These are phyloP conservation scores for Scopus umbretta DNA, from an alignment of 2,113 vertebrate species.

Conservation along the genomic window DNA sequence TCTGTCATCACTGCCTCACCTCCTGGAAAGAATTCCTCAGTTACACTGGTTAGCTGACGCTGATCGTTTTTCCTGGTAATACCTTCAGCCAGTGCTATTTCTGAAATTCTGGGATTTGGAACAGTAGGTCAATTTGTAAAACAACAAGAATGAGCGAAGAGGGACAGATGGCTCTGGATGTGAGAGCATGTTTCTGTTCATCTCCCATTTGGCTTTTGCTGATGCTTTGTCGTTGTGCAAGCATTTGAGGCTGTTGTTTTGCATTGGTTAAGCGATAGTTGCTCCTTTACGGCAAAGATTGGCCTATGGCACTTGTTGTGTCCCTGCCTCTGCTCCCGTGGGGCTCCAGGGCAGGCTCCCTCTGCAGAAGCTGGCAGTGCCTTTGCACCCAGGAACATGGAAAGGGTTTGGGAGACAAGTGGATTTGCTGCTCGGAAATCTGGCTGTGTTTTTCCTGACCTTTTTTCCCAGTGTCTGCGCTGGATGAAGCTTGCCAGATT, in stretches of 20 bases:
- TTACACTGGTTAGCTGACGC: neutral
- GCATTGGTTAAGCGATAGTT: neutral
- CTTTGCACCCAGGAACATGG: neutral
- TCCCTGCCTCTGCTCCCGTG: neutral
- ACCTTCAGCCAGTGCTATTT: constrained; percentile 32
- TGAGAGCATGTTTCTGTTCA: neutral
- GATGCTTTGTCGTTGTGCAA: neutral
- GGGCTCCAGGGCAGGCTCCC: neutral
- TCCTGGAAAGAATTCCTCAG: constrained; percentile 7
- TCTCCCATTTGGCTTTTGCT: constrained; percentile 40
- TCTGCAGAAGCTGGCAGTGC: neutral
- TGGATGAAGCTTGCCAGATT: neutral
- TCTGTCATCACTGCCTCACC: constrained; percentile 1
- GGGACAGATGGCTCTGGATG: constrained; percentile 54
- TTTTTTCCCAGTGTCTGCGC: neutral
- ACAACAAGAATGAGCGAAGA: neutral
- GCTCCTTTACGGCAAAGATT: neutral
- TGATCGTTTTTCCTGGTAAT: constrained; percentile 14
- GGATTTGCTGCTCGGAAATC: neutral
- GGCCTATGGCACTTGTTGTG: neutral
- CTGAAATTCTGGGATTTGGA: constrained; percentile 54
- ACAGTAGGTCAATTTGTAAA: constrained; percentile 61
- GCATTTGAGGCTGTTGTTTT: neutral
- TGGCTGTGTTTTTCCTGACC: neutral
- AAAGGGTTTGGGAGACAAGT: neutral